Percentiles rank a stretch among this genome's conserved stretches.
Conservation (phyloP, 2,797 vertebrate species). For the Prionace glauca region DNA sequence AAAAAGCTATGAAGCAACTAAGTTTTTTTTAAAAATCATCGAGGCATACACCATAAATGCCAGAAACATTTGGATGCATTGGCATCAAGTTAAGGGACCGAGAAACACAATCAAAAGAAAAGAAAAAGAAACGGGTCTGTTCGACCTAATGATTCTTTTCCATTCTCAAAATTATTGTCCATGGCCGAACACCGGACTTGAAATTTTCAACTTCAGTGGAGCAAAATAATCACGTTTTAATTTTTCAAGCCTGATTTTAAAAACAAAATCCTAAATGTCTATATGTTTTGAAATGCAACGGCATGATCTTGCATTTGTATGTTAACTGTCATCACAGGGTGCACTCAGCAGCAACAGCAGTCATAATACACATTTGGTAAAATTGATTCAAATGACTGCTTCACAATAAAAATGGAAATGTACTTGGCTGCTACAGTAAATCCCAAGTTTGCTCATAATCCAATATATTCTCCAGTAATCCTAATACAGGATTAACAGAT, state of each 20-base stretch:
- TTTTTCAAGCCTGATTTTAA: neutral
- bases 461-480: neutral
- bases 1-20: neutral
- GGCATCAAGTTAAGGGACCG: neutral
- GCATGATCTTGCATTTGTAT: neutral
- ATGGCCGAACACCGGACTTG: neutral
- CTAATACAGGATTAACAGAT: too few relatives aligned
- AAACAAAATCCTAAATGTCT: neutral
- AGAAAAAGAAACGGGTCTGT: neutral
- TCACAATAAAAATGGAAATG: too few relatives aligned
- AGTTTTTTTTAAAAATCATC: neutral
- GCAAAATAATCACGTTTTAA: neutral
- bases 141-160: neutral
- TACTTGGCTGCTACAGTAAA: too few relatives aligned
- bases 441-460: neutral
- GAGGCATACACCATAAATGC: neutral
- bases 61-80: neutral
- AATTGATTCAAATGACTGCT: neutral
- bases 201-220: neutral
- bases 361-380: neutral
- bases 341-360: neutral
- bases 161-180: neutral
- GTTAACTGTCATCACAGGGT: neutral
- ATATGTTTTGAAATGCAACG: neutral
- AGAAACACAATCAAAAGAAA: neutral